These are phyloP conservation scores for Drosophila incognita DNA, from an alignment of 2,888 invertebrate genomes.

Conservation along the genomic window DNA sequence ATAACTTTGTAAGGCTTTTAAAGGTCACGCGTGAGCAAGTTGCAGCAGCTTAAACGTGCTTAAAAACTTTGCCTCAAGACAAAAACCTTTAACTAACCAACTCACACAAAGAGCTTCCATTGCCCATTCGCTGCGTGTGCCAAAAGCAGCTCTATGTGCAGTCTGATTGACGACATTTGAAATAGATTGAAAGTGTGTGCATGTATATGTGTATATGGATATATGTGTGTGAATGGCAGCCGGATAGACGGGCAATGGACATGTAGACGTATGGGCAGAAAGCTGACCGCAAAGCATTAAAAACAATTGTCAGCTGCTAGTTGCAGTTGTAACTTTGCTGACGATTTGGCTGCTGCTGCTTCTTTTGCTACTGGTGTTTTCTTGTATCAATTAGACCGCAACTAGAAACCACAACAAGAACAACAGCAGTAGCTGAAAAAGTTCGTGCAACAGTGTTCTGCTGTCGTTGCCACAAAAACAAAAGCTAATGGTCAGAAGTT, in stretches of 20 bases:
- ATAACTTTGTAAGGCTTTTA: constrained; percentile 66
- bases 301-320: constrained; percentile 77
- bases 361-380: constrained; percentile 23
- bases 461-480: constrained; percentile 66
- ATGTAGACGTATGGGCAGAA: constrained; percentile 19
- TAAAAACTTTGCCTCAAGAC: constrained; percentile 60
- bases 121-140: constrained; percentile 63
- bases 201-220: constrained; percentile 4
- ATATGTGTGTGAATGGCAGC: constrained; percentile 25
- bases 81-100: constrained; percentile 70
- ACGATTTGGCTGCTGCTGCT: constrained; percentile 41
- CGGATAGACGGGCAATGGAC: constrained; percentile 23
- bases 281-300: constrained; percentile 75
- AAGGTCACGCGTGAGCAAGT: constrained; percentile 63
- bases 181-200: constrained; percentile 60
- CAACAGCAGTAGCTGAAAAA: constrained; percentile 10
- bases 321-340: constrained; percentile 65
- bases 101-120: constrained; percentile 18
- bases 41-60: constrained; percentile 64
- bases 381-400: constrained; percentile 76
- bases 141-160: constrained; percentile 24
- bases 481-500: constrained; percentile 78
- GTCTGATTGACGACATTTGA: constrained; percentile 51
- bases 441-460: constrained; percentile 55
- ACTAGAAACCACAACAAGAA: constrained; percentile 42